Conservation (phyloP, 2,113 vertebrate genomes). For the Puffinus mauretanicus region DNA sequence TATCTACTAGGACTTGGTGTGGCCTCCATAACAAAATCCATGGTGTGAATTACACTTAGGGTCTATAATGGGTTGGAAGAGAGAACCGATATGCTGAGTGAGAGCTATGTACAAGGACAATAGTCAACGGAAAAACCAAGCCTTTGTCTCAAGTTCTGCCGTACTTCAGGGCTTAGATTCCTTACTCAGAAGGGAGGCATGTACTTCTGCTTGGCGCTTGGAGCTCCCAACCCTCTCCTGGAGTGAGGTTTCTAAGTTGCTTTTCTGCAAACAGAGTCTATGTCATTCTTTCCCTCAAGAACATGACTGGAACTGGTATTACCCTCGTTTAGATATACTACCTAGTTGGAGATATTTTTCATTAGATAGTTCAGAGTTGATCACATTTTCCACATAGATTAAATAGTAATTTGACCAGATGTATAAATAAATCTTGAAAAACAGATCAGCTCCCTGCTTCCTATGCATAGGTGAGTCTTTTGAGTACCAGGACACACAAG, state of each 20-base stretch:
- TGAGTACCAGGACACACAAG: not conserved
- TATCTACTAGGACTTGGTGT: not conserved
- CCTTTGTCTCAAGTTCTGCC: not conserved
- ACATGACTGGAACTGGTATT: not conserved
- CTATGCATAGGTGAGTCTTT: not conserved
- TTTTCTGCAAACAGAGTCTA: not conserved
- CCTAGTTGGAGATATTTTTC: fast-evolving
- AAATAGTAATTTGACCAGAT: not conserved
- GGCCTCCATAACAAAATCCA: not conserved
- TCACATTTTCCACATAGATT: not conserved
- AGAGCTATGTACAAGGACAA: not conserved
- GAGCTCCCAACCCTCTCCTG: not conserved
- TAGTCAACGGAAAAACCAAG: not conserved
- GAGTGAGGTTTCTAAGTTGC: not conserved
- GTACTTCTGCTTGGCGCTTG: not conserved
- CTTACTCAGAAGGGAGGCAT: not conserved
- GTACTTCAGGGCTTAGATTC: not conserved
- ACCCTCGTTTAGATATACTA: not conserved
- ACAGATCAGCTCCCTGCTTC: not conserved
- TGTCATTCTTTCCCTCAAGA: not conserved
- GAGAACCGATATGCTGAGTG: not conserved
- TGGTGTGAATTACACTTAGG: not conserved
- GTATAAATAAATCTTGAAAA: not conserved
- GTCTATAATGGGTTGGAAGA: not conserved
- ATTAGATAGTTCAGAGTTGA: not conserved